Evolutionary conservation across 1,140 invertebrate species (phyloP).

Genomic region (Apis dorsata): DNA sequence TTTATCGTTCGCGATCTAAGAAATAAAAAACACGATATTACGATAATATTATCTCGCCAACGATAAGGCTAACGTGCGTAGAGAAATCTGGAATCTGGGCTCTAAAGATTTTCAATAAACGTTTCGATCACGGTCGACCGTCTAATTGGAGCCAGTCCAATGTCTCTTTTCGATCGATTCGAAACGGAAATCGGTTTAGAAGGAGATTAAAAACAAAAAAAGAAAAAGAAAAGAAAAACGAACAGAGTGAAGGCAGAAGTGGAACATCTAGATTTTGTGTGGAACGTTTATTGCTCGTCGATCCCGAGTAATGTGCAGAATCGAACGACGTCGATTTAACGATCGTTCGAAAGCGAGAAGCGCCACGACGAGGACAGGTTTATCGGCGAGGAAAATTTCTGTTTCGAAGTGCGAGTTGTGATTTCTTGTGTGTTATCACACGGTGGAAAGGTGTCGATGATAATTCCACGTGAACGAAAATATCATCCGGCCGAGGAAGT

Average conservation of each 20-base stretch:
- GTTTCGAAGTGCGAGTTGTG: background rate
- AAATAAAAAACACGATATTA: conserved; percentile 15
- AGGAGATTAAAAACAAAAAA: background rate
- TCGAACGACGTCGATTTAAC: conserved; percentile 33
- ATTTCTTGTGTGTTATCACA: background rate
- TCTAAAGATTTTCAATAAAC: conserved; percentile 27
- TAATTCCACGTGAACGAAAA: conserved; percentile 9
- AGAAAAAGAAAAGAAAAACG: conserved; percentile 12
- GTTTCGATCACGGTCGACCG: background rate
- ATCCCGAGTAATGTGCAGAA: conserved; percentile 43
- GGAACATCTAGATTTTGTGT: conserved; percentile 48
- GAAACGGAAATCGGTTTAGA: background rate
- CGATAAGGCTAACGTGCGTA: conserved; percentile 9
- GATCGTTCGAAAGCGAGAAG: conserved; percentile 10
- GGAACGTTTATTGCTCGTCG: conserved; percentile 42
- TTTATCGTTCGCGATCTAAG: background rate
- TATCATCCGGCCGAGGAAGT: conserved; percentile 14
- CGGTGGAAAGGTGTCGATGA: background rate
- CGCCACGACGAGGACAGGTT: background rate
- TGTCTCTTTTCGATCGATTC: conserved; percentile 1
- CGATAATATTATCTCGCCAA: conserved; percentile 37
- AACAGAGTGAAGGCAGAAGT: conserved; percentile 25
- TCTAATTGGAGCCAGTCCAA: background rate
- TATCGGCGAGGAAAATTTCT: background rate
- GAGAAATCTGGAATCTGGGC: conserved; percentile 12